Base-by-base conservation (phyloP, 2,888 invertebrate species). In the Apotomis betuletana region DNA sequence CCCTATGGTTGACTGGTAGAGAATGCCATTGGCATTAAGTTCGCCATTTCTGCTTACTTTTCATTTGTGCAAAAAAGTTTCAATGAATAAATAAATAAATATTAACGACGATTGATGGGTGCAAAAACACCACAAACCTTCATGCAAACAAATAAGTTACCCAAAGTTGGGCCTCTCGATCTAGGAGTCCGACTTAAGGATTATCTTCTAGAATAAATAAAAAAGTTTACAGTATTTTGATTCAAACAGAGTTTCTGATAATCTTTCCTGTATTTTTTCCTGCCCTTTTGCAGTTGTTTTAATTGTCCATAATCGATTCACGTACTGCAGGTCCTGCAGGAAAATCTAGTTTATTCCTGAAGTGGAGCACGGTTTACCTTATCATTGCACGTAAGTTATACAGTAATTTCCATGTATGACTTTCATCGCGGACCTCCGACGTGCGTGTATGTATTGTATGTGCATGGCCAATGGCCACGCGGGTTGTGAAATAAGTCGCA, bases 401-500 rank as follows among this genome's bases (percentile, higher is more conserved):
- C 70, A 71, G 72, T 57, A 54, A 74, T 76, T 74, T 67, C 51
- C 69, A 69, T 63, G 60, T 62, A 68, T 67, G 73, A 75, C 75
- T 77, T 77, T 75, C 76, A 76, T 75, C 67, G 52, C 74, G 67
- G 10, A 15, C 59, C 62, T 61, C 65, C 5, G 51, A 58, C 60
- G 38, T 55, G 63, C 5, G 64, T 9, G 12, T 49, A 0, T 49
- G 9, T 49, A 41, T 49, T 67, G 12, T 46, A 36, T 8, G 46
- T 55, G 49, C 27, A 9, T 61, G 15, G 60, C 41, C 57, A 55
- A 44, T 67, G 27, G 54, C 61, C 61, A 67, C 71, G 61, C 61
- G 27, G 74, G 77, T 89, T 88, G 87, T 85, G 85, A 90, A 90
- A 90, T 87, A 85, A 84, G 83, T 85, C 87, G 87, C 86, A 87